A percentile compares a stretch with the other conserved stretches of the same genome.
Evolutionary conservation across 2,888 invertebrate genomes (phyloP).

Genomic region (Podabrus alpinus): DNA sequence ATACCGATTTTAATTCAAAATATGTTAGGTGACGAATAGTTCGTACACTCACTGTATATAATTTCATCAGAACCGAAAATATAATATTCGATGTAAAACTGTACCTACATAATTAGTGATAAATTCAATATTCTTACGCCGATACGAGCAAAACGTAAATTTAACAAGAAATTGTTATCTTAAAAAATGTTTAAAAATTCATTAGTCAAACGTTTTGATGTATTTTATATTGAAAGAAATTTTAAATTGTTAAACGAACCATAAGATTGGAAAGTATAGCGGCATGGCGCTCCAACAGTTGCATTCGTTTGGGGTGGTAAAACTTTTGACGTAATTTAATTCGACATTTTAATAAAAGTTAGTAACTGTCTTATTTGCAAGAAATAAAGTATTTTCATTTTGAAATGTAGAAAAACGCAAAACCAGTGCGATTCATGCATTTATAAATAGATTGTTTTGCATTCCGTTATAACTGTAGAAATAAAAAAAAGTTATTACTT

Average conservation of each 20-base stretch:
- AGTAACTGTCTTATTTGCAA: constrained; percentile 29
- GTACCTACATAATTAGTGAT: no score
- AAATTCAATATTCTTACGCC: background rate
- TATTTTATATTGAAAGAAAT: background rate
- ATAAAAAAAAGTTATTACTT: constrained; percentile 20
- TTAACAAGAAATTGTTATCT: background rate
- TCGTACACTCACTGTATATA: no score
- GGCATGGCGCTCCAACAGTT: background rate
- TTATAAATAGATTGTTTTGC: constrained; percentile 31
- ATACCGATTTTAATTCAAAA: no score
- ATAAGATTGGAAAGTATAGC: background rate
- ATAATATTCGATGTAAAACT: background rate
- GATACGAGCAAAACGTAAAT: background rate
- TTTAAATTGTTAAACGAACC: background rate
- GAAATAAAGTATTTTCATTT: constrained; percentile 25
- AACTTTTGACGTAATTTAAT: constrained; percentile 27
- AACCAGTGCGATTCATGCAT: constrained; percentile 19
- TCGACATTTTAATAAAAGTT: constrained; percentile 30
- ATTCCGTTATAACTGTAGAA: constrained; percentile 14
- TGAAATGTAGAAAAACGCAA: background rate
- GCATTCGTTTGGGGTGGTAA: background rate
- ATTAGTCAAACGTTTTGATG: background rate
- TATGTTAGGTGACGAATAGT: no score
- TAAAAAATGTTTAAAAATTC: background rate
- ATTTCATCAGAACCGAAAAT: no score